Percentiles rank a stretch among this genome's conserved stretches.
Evolutionary conservation across 1,140 invertebrate species (phyloP).

Genomic region (Rhagoletis pomonella): DNA sequence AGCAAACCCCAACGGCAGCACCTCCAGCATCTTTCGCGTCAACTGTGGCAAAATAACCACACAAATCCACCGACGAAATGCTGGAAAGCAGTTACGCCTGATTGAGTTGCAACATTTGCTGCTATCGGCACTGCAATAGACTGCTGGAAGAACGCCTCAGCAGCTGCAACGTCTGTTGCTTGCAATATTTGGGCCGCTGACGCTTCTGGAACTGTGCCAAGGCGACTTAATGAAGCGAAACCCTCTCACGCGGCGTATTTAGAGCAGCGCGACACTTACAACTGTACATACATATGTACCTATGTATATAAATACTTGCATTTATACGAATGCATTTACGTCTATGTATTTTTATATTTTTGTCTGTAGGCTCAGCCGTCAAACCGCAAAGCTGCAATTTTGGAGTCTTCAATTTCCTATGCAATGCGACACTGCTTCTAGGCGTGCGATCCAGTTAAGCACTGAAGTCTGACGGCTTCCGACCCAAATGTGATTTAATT

Average conservation of each 20-base stretch:
- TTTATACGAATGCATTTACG: neutral
- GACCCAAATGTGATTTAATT: constrained; percentile 12
- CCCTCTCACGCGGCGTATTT: constrained; percentile 42
- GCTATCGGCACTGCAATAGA: neutral
- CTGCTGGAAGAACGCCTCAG: too few species aligned
- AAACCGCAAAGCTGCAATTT: neutral
- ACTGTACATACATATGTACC: neutral
- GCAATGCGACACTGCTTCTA: neutral
- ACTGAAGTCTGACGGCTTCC: constrained; percentile 18
- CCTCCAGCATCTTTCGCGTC: neutral
- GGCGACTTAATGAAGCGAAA: constrained; percentile 29
- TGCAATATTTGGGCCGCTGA: neutral
- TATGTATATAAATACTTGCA: neutral
- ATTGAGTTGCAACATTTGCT: constrained; percentile 40
- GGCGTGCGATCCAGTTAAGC: constrained; percentile 4
- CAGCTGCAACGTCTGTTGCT: constrained; percentile 9
- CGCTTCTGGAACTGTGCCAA: constrained; percentile 7
- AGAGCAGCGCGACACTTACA: neutral
- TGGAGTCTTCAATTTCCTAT: neutral
- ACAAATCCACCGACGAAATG: neutral
- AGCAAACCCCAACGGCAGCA: neutral
- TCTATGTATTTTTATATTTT: neutral
- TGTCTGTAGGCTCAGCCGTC: neutral
- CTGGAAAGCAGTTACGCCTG: neutral
- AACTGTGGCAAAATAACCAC: neutral